Conservation (phyloP, 2,113 vertebrate genomes). For the Xyrauchen texanus region DNA sequence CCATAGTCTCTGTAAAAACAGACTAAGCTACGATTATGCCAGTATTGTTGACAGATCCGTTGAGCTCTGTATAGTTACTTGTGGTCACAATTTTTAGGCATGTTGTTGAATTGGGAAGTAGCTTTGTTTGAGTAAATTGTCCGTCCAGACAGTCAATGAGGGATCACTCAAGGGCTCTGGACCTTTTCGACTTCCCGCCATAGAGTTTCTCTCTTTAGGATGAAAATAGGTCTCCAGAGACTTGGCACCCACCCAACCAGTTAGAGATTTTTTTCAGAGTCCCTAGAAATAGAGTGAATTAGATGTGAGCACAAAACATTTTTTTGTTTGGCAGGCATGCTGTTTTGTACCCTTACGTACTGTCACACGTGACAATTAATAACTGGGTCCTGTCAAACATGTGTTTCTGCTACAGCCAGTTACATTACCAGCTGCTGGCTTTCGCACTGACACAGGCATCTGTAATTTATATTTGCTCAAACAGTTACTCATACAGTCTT, state of each 20-base stretch:
- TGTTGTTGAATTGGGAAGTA: neutral
- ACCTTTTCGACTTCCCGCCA: slow-evolving; percentile 35
- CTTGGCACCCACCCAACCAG: slow-evolving; percentile 60
- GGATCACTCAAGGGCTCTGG: neutral
- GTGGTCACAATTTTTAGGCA: too few relatives aligned
- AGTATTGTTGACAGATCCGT: too few relatives aligned
- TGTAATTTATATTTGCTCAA: too few relatives aligned
- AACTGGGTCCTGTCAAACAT: too few relatives aligned
- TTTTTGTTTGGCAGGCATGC: slow-evolving; percentile 65
- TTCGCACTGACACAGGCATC: too few relatives aligned
- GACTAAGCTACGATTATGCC: too few relatives aligned
- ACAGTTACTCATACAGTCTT: too few relatives aligned
- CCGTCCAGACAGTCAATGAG: neutral
- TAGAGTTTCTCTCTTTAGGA: slow-evolving; percentile 63
- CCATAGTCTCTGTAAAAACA: too few relatives aligned
- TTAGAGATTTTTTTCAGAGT: slow-evolving; percentile 65
- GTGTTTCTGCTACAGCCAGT: too few relatives aligned
- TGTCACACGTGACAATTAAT: too few relatives aligned
- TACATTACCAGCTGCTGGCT: too few relatives aligned
- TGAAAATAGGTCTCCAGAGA: slow-evolving; percentile 73
- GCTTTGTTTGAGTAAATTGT: neutral
- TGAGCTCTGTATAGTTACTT: too few relatives aligned
- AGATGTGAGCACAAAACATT: slow-evolving; percentile 68
- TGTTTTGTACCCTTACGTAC: slow-evolving; percentile 45
- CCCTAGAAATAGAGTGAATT: slow-evolving; percentile 71